Base-by-base conservation (phyloP, 2,888 invertebrate species). In the Cosmopolites sordidus region DNA sequence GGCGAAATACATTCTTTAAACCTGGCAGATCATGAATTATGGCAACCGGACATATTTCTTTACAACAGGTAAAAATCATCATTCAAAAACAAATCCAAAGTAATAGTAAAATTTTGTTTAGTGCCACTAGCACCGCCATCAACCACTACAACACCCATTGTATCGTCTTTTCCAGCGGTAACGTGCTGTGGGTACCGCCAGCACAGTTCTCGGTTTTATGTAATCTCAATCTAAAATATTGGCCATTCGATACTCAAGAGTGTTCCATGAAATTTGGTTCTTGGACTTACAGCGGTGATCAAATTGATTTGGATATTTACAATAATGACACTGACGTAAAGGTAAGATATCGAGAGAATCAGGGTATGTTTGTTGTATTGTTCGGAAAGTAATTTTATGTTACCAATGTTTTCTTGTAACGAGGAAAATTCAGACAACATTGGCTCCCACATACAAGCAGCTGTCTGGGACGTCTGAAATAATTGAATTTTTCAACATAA, bases 221-320 rank as follows among this genome's bases (percentile, higher is more conserved):
- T 63, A 80, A 83, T 51, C 67, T 82, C 18, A 81, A 90, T 66
- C 75, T 91, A 46, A 73, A 77, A 12, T 74, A 78, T 56, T 92
- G 91, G 91, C 92, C 92, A 0, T 80, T 77, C 42, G 92, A 92
- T 70, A 73, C 73, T 4, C 91, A 92, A 69, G 72, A 68, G 0
- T 87, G 87, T 63, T 65, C 69, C 39, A 73, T 91, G 54, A 80
- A 79, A 64, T 80, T 92, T 56, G 89, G 87, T 1, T 89, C 90
- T 0, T 85, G 89, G 82, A 81, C 83, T 0, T 81, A 84, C 66
- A 76, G 77, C 48, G 79, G 79, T 0, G 78, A 83, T 16, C 79
- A 84, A 61, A 73, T 86, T 6, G 77, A 81, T 58, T 60, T 81
- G 11, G 65, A 65, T 43, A 40, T 71, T 11, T 60, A 63, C 30